phyloP scores from a whole-genome alignment of 2,113 vertebrate genomes.

The Nothoprocta pentlandii region DNA sequence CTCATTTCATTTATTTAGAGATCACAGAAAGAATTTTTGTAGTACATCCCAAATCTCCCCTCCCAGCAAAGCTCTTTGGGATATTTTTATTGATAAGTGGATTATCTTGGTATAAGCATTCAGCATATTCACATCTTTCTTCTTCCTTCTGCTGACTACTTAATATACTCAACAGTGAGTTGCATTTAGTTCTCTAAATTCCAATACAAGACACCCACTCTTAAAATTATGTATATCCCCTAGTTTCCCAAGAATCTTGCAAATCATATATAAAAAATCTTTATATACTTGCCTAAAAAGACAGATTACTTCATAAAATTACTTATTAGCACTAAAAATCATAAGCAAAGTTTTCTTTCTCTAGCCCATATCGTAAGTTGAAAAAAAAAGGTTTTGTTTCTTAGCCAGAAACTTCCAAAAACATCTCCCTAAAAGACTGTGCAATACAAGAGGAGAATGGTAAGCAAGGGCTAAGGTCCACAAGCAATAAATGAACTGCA shows the following conservation, averaged over 20 bases:
- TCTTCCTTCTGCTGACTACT: not conserved
- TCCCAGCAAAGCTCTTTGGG: not conserved
- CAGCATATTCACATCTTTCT: not conserved
- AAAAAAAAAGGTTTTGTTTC: not conserved
- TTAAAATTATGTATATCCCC: not conserved
- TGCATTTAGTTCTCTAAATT: not conserved
- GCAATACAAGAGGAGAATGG: not conserved
- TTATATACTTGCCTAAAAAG: not conserved
- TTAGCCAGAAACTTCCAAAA: not conserved
- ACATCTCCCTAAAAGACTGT: not conserved
- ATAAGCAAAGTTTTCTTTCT: not conserved
- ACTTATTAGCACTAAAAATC: not conserved
- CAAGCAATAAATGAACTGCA: not conserved
- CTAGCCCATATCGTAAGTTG: not conserved
- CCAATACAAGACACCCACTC: not conserved
- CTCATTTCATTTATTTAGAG: conserved; percentile 37
- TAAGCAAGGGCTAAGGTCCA: not conserved
- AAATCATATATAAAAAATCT: not conserved
- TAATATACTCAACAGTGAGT: not conserved
- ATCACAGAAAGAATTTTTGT: conserved; percentile 42
- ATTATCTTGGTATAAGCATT: not conserved
- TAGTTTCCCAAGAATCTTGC: not conserved
- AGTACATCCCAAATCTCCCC: not conserved
- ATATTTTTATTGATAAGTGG: not conserved
- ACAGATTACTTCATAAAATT: rapidly evolving